Conservation (phyloP, 2,797 vertebrate genomes). For the Onychomys leucogaster region DNA sequence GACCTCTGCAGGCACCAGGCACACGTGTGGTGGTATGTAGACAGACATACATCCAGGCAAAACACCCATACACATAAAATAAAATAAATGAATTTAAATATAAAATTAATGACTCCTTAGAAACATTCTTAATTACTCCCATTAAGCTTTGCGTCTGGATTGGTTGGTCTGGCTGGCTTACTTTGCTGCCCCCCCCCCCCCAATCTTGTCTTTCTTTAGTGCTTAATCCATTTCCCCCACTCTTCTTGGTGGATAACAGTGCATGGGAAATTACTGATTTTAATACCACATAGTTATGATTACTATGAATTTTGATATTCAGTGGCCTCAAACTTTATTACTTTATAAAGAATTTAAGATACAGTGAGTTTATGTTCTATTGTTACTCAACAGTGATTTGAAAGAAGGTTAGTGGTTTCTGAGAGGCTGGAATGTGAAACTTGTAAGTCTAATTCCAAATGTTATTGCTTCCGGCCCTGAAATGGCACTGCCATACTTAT, state of each 20-base stretch:
- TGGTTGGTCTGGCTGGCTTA: background rate
- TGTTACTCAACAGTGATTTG: background rate
- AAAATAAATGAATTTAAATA: background rate
- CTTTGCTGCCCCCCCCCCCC: background rate
- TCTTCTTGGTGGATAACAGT: background rate
- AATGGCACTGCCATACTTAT: background rate
- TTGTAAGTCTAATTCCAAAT: background rate
- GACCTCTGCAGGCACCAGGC: background rate
- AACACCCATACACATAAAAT: background rate
- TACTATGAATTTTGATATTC: background rate
- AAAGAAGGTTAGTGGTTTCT: background rate
- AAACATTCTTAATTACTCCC: background rate
- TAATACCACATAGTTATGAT: background rate
- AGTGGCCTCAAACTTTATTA: conserved; percentile 26
- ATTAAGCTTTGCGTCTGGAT: conserved; percentile 10
- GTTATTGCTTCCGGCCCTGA: background rate
- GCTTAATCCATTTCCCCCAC: background rate
- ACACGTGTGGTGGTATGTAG: background rate
- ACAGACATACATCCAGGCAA: background rate
- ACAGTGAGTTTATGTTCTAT: background rate
- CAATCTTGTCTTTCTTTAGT: background rate
- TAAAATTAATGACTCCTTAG: background rate
- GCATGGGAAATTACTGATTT: background rate
- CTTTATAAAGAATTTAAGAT: conserved; percentile 2
- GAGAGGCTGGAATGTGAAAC: conserved; percentile 11